A percentile compares a stretch with the other conserved stretches of the same genome.
These are phyloP conservation scores for Poecilia velifera DNA, from an alignment of 2,797 vertebrate genomes.

Conservation along the genomic window DNA sequence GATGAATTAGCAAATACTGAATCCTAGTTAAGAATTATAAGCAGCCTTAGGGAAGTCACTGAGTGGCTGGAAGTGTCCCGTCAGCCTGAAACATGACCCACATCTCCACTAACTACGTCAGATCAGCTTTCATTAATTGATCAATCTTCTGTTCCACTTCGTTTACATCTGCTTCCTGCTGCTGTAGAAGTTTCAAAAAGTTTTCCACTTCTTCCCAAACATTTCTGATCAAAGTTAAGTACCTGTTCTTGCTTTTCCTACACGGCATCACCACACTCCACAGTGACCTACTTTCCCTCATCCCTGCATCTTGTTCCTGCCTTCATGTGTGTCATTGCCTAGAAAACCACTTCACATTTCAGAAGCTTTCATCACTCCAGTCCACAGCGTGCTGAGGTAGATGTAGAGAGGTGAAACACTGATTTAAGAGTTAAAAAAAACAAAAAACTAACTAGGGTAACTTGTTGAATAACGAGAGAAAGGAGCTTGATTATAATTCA, in stretches of 20 bases:
- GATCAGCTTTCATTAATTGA: not conserved
- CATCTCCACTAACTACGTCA: conserved; percentile 14
- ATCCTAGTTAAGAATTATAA: not conserved
- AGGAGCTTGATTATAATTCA: not conserved
- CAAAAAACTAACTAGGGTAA: not conserved
- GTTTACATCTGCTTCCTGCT: not conserved
- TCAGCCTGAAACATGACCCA: conserved; percentile 40
- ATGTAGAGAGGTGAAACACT: not conserved
- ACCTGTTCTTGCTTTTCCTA: conserved; percentile 13
- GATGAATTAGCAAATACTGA: no score
- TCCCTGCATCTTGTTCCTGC: conserved; percentile 28
- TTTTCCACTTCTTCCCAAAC: conserved; percentile 22
- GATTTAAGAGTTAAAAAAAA: not conserved
- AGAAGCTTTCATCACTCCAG: conserved; percentile 6
- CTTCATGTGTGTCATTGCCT: conserved; percentile 18
- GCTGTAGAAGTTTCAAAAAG: conserved; percentile 21
- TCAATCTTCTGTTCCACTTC: not conserved
- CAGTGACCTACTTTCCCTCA: conserved; percentile 20
- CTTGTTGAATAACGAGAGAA: not conserved
- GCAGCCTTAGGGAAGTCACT: conserved; percentile 16
- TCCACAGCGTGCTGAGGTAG: not conserved
- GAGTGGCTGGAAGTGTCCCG: not conserved
- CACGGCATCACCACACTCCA: conserved; percentile 9
- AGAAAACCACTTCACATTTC: conserved; percentile 19
- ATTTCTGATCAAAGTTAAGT: conserved; percentile 3